Percentiles rank a stretch among this genome's conserved stretches.
phyloP scores from a whole-genome alignment of 2,113 vertebrate genomes.

The Jaculus jaculus region DNA sequence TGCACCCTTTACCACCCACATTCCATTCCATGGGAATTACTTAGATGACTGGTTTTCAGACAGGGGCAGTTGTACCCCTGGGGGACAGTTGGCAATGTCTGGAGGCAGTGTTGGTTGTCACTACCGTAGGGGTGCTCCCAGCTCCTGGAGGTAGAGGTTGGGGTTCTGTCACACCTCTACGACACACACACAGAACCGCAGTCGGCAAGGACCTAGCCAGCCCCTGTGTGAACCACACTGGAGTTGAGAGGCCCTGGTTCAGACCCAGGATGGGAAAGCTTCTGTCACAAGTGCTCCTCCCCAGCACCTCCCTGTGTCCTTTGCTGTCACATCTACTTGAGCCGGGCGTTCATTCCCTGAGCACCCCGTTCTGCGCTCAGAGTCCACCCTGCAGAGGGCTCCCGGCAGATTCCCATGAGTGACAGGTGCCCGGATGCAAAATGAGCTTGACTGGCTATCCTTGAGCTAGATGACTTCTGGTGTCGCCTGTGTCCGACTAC shows the following conservation, averaged over 20 bases:
- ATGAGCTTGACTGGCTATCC: not conserved
- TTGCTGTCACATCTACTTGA: conserved; percentile 67
- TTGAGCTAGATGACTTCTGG: not conserved
- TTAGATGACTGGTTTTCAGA: conserved; percentile 41
- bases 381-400: conserved; percentile 22
- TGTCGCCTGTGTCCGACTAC: accelerated
- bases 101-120: conserved; percentile 13
- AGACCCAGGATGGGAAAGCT: conserved; percentile 34
- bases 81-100: conserved; percentile 1
- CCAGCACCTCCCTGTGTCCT: conserved; percentile 22
- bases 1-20: not conserved
- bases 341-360: conserved; percentile 32
- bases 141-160: not conserved
- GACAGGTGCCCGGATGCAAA: not conserved
- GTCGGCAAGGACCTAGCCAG: not conserved
- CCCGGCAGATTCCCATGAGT: not conserved
- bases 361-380: conserved; percentile 21
- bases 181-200: not conserved
- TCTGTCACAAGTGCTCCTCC: not conserved
- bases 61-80: not conserved
- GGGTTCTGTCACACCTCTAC: not conserved
- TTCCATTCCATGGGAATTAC: not conserved
- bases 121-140: not conserved
- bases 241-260: not conserved
- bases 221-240: not conserved